A percentile compares a stretch with the other conserved stretches of the same genome.
Evolutionary conservation across 2,888 invertebrate genomes (phyloP).

Genomic region (Zele albiditarsus): DNA sequence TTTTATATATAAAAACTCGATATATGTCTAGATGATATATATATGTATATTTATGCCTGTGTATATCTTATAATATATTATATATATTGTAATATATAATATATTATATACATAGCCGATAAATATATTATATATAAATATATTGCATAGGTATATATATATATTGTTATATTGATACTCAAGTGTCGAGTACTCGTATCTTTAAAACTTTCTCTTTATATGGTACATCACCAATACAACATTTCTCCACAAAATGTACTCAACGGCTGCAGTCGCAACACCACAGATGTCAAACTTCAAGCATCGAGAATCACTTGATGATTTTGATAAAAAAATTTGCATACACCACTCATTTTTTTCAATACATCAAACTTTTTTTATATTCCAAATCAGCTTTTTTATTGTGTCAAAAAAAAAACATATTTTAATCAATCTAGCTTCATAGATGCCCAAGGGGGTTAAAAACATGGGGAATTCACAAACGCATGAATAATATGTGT

Average conservation of each 20-base stretch:
- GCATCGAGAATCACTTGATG: slow-evolving; percentile 9
- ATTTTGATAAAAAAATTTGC: slow-evolving; percentile 11
- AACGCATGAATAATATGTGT: no score
- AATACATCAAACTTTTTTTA: neutral
- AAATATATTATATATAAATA: no score
- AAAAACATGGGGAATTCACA: no score
- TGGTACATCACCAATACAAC: slow-evolving; percentile 26
- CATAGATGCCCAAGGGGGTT: no score
- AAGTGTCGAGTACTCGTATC: neutral
- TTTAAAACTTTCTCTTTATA: slow-evolving; percentile 32
- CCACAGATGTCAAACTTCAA: slow-evolving; percentile 27
- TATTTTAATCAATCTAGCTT: no score
- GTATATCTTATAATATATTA: no score
- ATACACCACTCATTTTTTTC: neutral
- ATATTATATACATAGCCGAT: no score
- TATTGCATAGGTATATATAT: no score
- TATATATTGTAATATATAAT: no score
- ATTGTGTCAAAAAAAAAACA: no score
- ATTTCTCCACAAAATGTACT: slow-evolving; percentile 24
- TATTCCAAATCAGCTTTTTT: neutral
- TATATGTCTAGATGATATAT: neutral
- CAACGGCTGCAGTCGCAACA: slow-evolving; percentile 8
- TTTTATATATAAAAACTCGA: neutral
- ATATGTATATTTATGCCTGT: neutral
- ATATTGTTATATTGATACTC: slow-evolving; percentile 11